phyloP scores from a whole-genome alignment of 2,113 vertebrate genomes.

The Pangasianodon gigas region DNA sequence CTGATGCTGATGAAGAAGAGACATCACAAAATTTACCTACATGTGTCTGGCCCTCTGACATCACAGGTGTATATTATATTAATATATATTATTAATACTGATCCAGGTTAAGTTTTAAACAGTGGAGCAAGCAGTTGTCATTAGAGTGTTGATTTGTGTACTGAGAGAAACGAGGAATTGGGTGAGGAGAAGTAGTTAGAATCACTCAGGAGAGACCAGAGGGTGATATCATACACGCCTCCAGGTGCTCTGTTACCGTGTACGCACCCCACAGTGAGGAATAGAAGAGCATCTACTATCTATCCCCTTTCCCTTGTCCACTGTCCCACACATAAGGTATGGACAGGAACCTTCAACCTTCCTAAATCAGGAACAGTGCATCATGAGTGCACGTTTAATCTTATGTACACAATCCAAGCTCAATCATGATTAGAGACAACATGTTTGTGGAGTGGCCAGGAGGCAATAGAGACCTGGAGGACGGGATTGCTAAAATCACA shows the following conservation, averaged over 20 bases:
- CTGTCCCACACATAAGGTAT: background rate
- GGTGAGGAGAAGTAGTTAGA: conserved; percentile 27
- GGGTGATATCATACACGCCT: conserved; percentile 61
- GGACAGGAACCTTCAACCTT: background rate
- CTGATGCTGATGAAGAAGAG: conserved; percentile 27
- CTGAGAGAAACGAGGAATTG: background rate
- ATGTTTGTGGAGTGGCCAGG: conserved; percentile 42
- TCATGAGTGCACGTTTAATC: background rate
- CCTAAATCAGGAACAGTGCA: background rate
- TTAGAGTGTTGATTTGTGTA: background rate
- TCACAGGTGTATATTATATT: background rate
- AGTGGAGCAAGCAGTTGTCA: background rate
- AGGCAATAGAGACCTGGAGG: conserved; percentile 66
- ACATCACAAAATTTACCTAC: background rate
- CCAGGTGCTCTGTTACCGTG: conserved; percentile 69
- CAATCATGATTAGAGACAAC: background rate
- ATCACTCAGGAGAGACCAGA: conserved; percentile 47
- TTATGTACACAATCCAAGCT: background rate
- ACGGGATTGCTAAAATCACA: conserved; percentile 52
- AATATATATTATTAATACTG: background rate
- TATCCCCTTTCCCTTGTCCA: background rate
- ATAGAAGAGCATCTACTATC: background rate
- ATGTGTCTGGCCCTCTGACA: conserved; percentile 16
- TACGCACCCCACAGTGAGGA: conserved; percentile 45
- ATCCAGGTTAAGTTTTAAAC: background rate